Conservation (phyloP, 2,113 vertebrate genomes). For the Sardina pilchardus region DNA sequence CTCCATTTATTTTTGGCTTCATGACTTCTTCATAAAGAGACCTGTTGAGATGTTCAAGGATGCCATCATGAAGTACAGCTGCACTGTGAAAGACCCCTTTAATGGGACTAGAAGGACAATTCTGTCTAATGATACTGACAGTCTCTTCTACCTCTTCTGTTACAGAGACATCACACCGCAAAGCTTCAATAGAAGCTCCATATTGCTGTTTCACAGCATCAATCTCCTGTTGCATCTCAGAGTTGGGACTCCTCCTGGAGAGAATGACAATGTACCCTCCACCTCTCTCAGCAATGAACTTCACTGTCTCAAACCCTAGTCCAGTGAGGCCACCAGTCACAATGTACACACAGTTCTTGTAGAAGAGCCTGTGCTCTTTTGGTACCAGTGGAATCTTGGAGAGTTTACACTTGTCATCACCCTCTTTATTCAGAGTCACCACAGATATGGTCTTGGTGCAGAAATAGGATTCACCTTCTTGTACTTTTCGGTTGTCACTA, state of each 20-base stretch:
- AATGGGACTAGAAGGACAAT: slow-evolving; percentile 67
- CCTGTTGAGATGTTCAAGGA: slow-evolving; percentile 71
- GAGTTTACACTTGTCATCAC: slow-evolving; percentile 15
- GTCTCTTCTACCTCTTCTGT: slow-evolving; percentile 64
- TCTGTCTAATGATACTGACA: slow-evolving; percentile 59
- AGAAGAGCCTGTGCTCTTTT: slow-evolving; percentile 67
- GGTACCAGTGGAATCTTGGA: slow-evolving; percentile 69
- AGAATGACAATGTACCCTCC: slow-evolving; percentile 74
- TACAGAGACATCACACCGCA: slow-evolving; percentile 74
- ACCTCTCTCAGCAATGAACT: slow-evolving; percentile 78
- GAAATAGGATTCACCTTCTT: slow-evolving; percentile 71
- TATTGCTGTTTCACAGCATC: slow-evolving; percentile 64
- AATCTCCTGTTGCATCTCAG: slow-evolving; percentile 71
- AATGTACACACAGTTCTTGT: slow-evolving; percentile 73
- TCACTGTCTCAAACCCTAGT: slow-evolving; percentile 84
- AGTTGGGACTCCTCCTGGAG: slow-evolving; percentile 69
- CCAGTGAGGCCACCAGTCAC: slow-evolving; percentile 81
- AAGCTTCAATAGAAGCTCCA: slow-evolving; percentile 57
- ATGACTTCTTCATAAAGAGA: slow-evolving; percentile 79
- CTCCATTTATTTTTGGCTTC: slow-evolving; percentile 82
- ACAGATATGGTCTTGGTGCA: slow-evolving; percentile 57
- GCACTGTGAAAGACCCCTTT: slow-evolving; percentile 86
- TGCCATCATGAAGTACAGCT: slow-evolving; percentile 76
- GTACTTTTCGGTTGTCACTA: slow-evolving; percentile 19
- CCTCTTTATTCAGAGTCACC: slow-evolving; percentile 58